These are phyloP conservation scores for Cephus cinctus DNA, from an alignment of 1,140 invertebrate genomes.

Conservation along the genomic window DNA sequence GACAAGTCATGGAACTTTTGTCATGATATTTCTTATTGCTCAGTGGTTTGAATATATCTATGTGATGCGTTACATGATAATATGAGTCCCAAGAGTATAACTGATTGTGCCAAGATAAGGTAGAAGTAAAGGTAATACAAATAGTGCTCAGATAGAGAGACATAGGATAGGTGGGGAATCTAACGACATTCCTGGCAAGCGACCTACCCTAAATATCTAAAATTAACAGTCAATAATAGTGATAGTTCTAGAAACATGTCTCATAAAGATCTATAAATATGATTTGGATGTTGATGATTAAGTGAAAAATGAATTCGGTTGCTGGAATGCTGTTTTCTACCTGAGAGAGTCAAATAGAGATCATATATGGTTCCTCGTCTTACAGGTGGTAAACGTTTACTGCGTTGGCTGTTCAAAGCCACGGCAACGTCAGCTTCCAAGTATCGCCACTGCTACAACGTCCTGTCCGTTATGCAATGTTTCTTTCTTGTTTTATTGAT, in stretches of 20 bases:
- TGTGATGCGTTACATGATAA: too few relatives aligned
- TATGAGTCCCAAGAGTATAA: too few relatives aligned
- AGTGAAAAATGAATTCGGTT: slow-evolving; percentile 32
- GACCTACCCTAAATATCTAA: slow-evolving; percentile 25
- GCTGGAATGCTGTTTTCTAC: slow-evolving; percentile 59
- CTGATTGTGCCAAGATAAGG: too few relatives aligned
- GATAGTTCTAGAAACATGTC: slow-evolving; percentile 18
- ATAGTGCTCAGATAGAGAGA: too few relatives aligned
- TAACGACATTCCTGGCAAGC: slow-evolving; percentile 25
- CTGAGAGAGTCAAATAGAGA: slow-evolving; percentile 84
- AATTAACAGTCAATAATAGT: slow-evolving; percentile 21
- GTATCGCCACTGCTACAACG: slow-evolving; percentile 59
- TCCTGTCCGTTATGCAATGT: slow-evolving; percentile 48
- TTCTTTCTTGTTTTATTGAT: slow-evolving; percentile 25
- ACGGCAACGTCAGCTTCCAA: slow-evolving; percentile 73
- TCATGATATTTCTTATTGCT: too few relatives aligned
- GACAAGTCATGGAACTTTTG: too few relatives aligned
- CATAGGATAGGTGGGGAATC: slow-evolving; percentile 15
- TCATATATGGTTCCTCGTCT: slow-evolving; percentile 80
- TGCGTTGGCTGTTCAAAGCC: slow-evolving; percentile 70
- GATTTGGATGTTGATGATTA: slow-evolving; percentile 18
- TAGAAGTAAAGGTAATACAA: too few relatives aligned
- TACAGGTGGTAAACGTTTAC: slow-evolving; percentile 79
- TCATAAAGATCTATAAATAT: slow-evolving; percentile 21
- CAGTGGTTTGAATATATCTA: too few relatives aligned